phyloP scores from a whole-genome alignment of 2,797 vertebrate species.

The Semaprochilodus insignis region DNA sequence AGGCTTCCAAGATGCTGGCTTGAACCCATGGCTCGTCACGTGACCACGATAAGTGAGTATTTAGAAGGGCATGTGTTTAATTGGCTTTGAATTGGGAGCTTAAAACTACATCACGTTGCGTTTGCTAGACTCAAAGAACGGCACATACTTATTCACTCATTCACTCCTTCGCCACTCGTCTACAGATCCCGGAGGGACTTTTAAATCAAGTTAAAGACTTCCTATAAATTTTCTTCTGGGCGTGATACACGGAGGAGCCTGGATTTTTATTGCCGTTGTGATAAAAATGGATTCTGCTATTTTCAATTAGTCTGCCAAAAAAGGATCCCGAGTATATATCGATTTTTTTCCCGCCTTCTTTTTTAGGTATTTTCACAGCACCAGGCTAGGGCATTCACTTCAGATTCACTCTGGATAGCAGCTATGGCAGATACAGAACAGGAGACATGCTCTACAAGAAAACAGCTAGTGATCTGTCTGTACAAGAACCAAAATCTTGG shows the following conservation, averaged over 20 bases:
- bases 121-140: not conserved
- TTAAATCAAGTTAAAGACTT: not conserved
- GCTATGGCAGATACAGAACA: not conserved
- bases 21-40: not conserved
- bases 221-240: not conserved
- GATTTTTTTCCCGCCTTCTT: not conserved
- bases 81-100: not conserved
- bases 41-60: not conserved
- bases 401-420: not conserved
- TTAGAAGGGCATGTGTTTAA: not conserved
- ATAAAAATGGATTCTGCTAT: constrained; percentile 5
- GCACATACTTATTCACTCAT: not conserved
- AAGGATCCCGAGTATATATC: not conserved
- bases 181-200: not conserved
- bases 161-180: not conserved
- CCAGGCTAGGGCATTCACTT: not conserved
- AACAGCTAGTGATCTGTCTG: not conserved
- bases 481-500: not conserved
- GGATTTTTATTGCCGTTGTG: not conserved
- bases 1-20: not conserved
- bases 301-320: not conserved
- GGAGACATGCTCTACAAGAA: not conserved
- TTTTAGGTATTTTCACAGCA: constrained; percentile 2
- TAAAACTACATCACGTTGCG: not conserved
- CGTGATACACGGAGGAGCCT: not conserved